Conservation (phyloP, 2,113 vertebrate species). For the Platycercus adscitus region DNA sequence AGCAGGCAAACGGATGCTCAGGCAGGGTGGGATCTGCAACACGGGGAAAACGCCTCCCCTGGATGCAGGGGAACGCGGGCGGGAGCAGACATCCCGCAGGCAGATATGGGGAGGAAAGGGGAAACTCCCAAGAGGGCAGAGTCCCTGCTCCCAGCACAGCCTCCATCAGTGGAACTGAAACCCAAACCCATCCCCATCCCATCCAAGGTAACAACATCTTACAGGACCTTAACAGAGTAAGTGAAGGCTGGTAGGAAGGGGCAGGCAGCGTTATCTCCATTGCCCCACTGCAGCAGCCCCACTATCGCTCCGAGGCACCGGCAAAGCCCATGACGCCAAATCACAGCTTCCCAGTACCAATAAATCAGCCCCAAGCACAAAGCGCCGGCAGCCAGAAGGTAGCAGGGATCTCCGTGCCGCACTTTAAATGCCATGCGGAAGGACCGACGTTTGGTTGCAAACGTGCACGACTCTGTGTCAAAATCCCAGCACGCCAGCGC, state of each 20-base stretch:
- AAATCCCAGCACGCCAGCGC: background rate
- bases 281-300: background rate
- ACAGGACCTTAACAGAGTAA: background rate
- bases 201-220: fast-evolving
- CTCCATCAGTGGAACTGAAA: background rate
- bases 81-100: background rate
- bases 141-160: background rate
- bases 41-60: fast-evolving
- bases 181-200: background rate
- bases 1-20: background rate
- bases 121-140: background rate
- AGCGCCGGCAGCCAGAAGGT: background rate
- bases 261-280: background rate
- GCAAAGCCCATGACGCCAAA: background rate
- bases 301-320: fast-evolving
- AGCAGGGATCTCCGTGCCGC: background rate
- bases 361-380: constrained; percentile 31
- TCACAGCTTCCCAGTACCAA: background rate
- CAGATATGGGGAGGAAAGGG: background rate
- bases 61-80: fast-evolving
- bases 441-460: background rate
- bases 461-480: background rate
- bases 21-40: fast-evolving
- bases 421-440: fast-evolving
- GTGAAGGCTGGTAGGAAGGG: background rate